Base-by-base conservation (phyloP, 2,113 vertebrate genomes). In the Psittacara wagleri region DNA sequence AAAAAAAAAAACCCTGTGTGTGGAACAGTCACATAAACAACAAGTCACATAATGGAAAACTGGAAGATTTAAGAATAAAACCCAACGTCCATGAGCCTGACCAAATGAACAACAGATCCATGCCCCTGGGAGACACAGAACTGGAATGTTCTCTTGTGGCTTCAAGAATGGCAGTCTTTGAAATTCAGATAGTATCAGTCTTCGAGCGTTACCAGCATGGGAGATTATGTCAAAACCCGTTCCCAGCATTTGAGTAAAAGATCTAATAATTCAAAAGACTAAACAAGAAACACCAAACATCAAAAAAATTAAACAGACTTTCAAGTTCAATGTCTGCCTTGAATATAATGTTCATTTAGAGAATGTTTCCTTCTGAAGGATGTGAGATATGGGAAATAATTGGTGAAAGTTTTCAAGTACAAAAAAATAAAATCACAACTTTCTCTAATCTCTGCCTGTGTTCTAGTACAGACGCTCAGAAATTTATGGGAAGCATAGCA, bases 231-330 rank as follows among this genome's bases (percentile, higher is more conserved):
- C 62, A 89, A 88, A 94, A 87, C 20, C 18, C 43, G 18, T 96
- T 95, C 75, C 94, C 92, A 96, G 68, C 13, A 9, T 67, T 73
- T 84, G 52, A 87, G 43, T 89, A 95, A 96, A 94, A 96, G 86
- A 96, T 94, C 88, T 96, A 82, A 91, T 91, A 83, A 90, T 52
- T 70, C 57, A 68, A 90, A 91, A 96, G 86, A 75, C 86, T 86
- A 94, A 95, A 95, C 81, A 96, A 94, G 80, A 91, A 96, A 92
- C 83, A 80, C 18, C 51, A 82, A 86, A 83, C 48, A 46, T 78
- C 46, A 95, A 95, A 96, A 96, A 85, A 78, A 64, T 72, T 48
- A 92, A 96, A 81, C 76, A 81, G 49, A n/a, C 88, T 94, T 95
- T 94, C 88, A 95, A 90, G 75, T 90, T 74, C 51, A 35, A 76